Evolutionary conservation across 2,113 vertebrate species (phyloP).

Genomic region (Rhinichthys klamathensis): DNA sequence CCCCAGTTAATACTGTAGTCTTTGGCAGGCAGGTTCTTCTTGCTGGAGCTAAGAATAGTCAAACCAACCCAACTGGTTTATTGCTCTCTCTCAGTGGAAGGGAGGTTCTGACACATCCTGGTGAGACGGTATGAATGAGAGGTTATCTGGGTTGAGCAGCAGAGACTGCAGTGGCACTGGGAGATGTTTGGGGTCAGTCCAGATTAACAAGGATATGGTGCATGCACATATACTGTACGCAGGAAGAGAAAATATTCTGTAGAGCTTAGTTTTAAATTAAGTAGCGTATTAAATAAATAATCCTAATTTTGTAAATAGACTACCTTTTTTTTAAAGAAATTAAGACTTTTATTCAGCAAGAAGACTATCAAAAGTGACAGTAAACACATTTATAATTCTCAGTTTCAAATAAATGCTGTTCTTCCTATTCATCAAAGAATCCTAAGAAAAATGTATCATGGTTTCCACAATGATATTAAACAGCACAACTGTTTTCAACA

Average conservation of each 20-base stretch:
- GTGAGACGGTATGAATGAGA: slow-evolving; percentile 15
- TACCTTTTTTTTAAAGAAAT: neutral
- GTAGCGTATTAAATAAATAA: neutral
- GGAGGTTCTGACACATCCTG: neutral
- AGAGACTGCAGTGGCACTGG: slow-evolving; percentile 10
- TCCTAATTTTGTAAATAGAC: neutral
- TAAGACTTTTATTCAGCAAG: neutral
- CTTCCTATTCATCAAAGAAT: neutral
- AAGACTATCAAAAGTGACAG: neutral
- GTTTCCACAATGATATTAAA: neutral
- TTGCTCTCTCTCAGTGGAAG: slow-evolving; percentile 34
- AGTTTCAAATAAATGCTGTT: neutral
- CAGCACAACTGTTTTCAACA: neutral
- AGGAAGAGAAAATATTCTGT: neutral
- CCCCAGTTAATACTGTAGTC: slow-evolving; percentile 56
- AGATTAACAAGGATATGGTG: neutral
- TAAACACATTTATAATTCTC: neutral
- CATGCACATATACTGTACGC: neutral
- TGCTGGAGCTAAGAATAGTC: slow-evolving; percentile 62
- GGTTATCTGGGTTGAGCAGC: slow-evolving; percentile 16
- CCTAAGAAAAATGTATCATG: neutral
- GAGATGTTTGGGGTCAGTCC: slow-evolving; percentile 11
- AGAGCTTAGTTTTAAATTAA: neutral
- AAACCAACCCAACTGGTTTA: slow-evolving; percentile 47
- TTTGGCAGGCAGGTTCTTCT: slow-evolving; percentile 33